Evolutionary conservation across 2,888 invertebrate species (phyloP).

Genomic region (Dione vanillae): DNA sequence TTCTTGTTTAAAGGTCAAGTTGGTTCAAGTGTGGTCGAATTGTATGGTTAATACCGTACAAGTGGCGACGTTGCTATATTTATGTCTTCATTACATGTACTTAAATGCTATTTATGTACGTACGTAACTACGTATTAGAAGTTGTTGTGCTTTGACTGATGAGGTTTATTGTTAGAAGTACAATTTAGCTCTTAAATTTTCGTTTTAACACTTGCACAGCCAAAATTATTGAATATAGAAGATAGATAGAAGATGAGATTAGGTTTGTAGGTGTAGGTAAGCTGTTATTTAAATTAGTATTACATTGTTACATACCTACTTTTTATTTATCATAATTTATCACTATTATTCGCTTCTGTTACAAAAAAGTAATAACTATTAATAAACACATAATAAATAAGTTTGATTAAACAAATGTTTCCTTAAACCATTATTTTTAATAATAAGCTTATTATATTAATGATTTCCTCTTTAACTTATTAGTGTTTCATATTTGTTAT

Average conservation of each 20-base stretch:
- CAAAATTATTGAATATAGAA: too few relatives aligned
- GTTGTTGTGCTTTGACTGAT: background rate
- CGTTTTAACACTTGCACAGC: too few relatives aligned
- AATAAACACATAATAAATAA: conserved; percentile 10
- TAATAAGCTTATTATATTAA: conserved; percentile 6
- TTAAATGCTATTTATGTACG: background rate
- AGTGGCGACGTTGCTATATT: conserved; percentile 24
- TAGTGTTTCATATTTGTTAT: conserved; percentile 6
- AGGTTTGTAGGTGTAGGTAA: too few relatives aligned
- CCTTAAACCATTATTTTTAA: conserved; percentile 10
- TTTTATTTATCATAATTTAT: background rate
- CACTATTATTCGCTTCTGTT: too few relatives aligned
- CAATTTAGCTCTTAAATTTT: background rate
- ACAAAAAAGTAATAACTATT: background rate
- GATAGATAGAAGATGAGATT: too few relatives aligned
- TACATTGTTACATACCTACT: background rate
- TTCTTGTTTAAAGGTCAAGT: conserved; percentile 38
- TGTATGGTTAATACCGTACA: conserved; percentile 25
- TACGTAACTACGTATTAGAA: background rate
- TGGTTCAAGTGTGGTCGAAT: conserved; percentile 37
- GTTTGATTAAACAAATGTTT: conserved; percentile 7
- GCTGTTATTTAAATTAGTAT: too few relatives aligned
- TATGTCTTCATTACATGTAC: conserved; percentile 21
- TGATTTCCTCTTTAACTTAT: conserved; percentile 8
- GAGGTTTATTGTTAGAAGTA: background rate